Evolutionary conservation across 2,888 invertebrate species (phyloP).

Genomic region (Stegana nigrithorax): DNA sequence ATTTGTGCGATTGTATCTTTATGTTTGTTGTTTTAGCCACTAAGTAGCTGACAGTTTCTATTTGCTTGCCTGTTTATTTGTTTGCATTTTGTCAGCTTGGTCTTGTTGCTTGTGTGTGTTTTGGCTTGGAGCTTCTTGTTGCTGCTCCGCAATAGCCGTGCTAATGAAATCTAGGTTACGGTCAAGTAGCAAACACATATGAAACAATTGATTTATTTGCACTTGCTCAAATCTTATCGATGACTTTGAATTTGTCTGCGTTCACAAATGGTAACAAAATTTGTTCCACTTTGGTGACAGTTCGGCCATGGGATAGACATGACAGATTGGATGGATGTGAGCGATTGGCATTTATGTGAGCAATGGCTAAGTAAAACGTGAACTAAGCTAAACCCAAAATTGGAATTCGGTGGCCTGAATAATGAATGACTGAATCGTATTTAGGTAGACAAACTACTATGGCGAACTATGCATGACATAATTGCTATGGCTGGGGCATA

Average conservation of each 20-base stretch:
- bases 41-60: slow-evolving; percentile 53
- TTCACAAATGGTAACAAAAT: not conserved
- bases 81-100: slow-evolving; percentile 51
- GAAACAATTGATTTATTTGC: slow-evolving; percentile 51
- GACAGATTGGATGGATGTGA: too few species aligned
- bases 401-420: too few species aligned
- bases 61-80: slow-evolving; percentile 40
- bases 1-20: not conserved
- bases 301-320: too few species aligned
- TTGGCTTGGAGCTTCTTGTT: too few species aligned
- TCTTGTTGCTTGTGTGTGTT: not conserved
- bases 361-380: too few species aligned
- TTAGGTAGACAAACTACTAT: too few species aligned
- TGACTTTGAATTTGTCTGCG: not conserved
- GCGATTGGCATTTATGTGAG: too few species aligned
- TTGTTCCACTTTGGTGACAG: not conserved
- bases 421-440: too few species aligned
- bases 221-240: not conserved
- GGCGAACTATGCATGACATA: too few species aligned
- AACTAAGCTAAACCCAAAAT: too few species aligned
- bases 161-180: slow-evolving; percentile 55
- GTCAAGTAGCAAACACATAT: slow-evolving; percentile 51
- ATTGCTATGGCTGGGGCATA: too few species aligned
- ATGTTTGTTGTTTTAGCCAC: slow-evolving; percentile 38
- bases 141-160: too few species aligned